Conservation (phyloP, 64 coral and sea anemone species). For the Montipora cactus region DNA sequence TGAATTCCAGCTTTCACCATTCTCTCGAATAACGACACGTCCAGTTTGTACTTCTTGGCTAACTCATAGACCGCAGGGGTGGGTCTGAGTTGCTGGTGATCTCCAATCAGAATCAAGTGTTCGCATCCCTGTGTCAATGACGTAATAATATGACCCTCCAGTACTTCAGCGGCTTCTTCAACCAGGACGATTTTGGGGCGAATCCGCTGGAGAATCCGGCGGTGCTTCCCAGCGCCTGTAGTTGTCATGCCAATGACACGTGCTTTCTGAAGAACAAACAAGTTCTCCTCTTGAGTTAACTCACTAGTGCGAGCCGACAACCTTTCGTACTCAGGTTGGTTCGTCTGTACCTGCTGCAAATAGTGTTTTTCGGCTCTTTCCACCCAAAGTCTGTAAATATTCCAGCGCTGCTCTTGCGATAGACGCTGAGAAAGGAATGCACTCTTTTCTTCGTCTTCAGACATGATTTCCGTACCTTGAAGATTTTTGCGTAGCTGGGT, state of each 20-base stretch:
- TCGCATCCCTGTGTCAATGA: slow-evolving; percentile 53
- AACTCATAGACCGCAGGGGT: slow-evolving; percentile 51
- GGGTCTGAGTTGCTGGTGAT: slow-evolving; percentile 69
- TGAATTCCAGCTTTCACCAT: slow-evolving; percentile 68
- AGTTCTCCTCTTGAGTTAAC: slow-evolving; percentile 23
- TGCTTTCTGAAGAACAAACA: slow-evolving; percentile 58
- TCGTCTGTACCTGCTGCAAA: slow-evolving; percentile 8
- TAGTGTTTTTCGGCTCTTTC: slow-evolving; percentile 51
- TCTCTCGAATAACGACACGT: slow-evolving; percentile 74
- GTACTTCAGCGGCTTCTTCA: slow-evolving; percentile 77
- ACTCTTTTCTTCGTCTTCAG: slow-evolving; percentile 16
- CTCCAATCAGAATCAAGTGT: slow-evolving; percentile 82
- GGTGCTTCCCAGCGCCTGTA: slow-evolving; percentile 56
- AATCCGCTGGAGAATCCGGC: slow-evolving; percentile 29
- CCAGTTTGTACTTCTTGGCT: slow-evolving; percentile 53
- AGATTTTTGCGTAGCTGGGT: slow-evolving; percentile 20
- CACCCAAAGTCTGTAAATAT: slow-evolving; percentile 70
- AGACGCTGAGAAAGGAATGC: background rate
- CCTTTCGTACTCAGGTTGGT: slow-evolving; percentile 27
- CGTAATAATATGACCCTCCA: slow-evolving; percentile 70
- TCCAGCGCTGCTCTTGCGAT: slow-evolving; percentile 22
- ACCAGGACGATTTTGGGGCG: slow-evolving; percentile 48
- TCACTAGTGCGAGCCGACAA: background rate
- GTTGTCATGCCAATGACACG: slow-evolving; percentile 87
- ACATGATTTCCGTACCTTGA: background rate